Evolutionary conservation across 2,797 vertebrate genomes (phyloP).

Genomic region (Echeneis naucrates): DNA sequence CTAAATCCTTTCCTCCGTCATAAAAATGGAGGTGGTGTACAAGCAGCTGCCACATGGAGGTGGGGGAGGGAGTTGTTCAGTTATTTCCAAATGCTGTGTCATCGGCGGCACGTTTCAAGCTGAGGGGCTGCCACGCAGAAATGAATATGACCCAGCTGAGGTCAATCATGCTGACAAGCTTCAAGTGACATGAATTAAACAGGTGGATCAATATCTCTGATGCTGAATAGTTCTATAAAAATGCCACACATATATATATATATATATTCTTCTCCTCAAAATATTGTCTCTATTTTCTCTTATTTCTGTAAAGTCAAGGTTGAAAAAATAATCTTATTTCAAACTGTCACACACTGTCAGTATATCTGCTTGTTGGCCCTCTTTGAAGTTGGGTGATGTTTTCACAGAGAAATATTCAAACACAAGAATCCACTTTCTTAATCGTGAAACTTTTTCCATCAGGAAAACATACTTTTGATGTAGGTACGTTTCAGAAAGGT

Average conservation of each 20-base stretch:
- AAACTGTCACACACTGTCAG: not conserved
- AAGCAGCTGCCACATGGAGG: slow-evolving; percentile 20
- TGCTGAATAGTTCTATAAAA: slow-evolving; percentile 8
- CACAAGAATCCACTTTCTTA: not conserved
- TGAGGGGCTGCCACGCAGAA: slow-evolving; percentile 11
- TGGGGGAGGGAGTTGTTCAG: slow-evolving; percentile 11
- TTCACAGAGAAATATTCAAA: slow-evolving; percentile 1
- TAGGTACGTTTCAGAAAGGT: too few relatives aligned
- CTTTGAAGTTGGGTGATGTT: not conserved
- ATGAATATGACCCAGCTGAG: slow-evolving; percentile 40
- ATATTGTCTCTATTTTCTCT: not conserved
- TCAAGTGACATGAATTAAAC: slow-evolving; percentile 57
- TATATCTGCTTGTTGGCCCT: not conserved
- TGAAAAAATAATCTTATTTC: not conserved
- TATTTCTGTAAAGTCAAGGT: not conserved
- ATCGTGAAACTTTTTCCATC: not conserved
- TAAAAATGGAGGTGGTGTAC: slow-evolving; percentile 37
- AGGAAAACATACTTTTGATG: not conserved
- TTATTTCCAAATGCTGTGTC: slow-evolving; percentile 30
- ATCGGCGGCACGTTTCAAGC: slow-evolving; percentile 9
- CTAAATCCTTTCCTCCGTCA: slow-evolving; percentile 50
- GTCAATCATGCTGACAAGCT: slow-evolving; percentile 57
- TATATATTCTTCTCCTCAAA: not conserved
- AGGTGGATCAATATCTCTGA: slow-evolving; percentile 39
- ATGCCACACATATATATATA: too few relatives aligned